Percentiles rank a stretch among this genome's conserved stretches.
Evolutionary conservation across 2,888 invertebrate species (phyloP).

Genomic region (Entomobrya multifasciata): DNA sequence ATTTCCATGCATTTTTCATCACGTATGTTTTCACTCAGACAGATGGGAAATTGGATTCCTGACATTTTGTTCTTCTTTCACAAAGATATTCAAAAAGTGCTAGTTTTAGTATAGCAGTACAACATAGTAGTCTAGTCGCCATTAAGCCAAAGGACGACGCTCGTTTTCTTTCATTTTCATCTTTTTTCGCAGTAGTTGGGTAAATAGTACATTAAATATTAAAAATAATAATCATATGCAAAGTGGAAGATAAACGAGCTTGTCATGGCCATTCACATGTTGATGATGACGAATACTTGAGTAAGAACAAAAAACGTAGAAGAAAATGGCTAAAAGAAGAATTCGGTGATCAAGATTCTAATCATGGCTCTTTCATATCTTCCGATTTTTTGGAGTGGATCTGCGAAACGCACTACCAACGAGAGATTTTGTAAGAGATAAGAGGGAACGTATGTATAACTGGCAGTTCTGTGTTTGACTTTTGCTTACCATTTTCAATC

Average conservation of each 20-base stretch:
- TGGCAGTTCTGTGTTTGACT: neutral
- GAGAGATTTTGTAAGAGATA: too few relatives aligned
- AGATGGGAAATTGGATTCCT: conserved; percentile 66
- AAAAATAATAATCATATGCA: conserved; percentile 50
- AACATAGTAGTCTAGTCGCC: too few relatives aligned
- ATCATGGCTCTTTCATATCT: conserved; percentile 29
- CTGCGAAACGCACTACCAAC: conserved; percentile 20
- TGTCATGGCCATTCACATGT: conserved; percentile 56
- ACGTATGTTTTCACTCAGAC: conserved; percentile 45
- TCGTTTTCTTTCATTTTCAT: neutral
- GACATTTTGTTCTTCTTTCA: conserved; percentile 54
- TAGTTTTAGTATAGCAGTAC: too few relatives aligned
- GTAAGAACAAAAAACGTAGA: neutral
- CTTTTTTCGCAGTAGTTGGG: neutral
- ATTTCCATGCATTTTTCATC: conserved; percentile 31
- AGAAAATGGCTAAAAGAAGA: conserved; percentile 24
- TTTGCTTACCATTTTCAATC: conserved; percentile 30
- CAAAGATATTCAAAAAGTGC: neutral
- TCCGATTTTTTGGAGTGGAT: conserved; percentile 4
- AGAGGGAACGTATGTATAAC: conserved; percentile 15
- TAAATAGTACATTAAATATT: conserved; percentile 33
- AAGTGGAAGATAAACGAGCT: conserved; percentile 53
- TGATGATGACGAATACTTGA: conserved; percentile 25
- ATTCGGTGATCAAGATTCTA: conserved; percentile 51
- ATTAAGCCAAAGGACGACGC: too few relatives aligned